Percentiles rank a stretch among this genome's conserved stretches.
These are phyloP conservation scores for Allygus modestus DNA, from an alignment of 2,888 invertebrate genomes.

Conservation along the genomic window DNA sequence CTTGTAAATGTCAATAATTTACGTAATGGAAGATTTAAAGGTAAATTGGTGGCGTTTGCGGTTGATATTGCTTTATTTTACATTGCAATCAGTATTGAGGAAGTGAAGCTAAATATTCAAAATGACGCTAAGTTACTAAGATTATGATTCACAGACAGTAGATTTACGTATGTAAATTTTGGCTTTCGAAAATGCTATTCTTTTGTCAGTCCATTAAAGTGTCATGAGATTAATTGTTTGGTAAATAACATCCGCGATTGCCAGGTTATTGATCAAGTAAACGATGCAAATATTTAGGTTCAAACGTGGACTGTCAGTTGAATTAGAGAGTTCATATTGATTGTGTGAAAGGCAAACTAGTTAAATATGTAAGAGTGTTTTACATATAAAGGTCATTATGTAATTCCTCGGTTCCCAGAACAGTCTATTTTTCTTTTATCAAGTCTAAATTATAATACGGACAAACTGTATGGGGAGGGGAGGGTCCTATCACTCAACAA, in stretches of 20 bases:
- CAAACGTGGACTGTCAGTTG: background rate
- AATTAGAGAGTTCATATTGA: conserved; percentile 46
- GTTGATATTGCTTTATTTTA: conserved; percentile 41
- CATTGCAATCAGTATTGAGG: background rate
- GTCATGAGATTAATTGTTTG: background rate
- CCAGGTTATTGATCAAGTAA: conserved; percentile 13
- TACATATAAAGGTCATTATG: background rate
- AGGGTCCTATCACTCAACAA: background rate
- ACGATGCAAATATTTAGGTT: conserved; percentile 28
- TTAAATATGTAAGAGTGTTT: background rate
- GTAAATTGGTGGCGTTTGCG: conserved; percentile 22
- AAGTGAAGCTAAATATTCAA: conserved; percentile 11
- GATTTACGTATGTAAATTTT: conserved; percentile 43
- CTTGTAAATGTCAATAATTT: conserved; percentile 29
- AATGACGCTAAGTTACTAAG: conserved; percentile 22
- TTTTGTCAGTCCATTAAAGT: background rate
- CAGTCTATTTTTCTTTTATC: background rate
- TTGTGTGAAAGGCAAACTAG: background rate
- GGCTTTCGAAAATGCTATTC: background rate
- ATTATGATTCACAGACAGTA: conserved; percentile 24
- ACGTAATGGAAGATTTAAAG: conserved; percentile 31
- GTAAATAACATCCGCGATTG: background rate
- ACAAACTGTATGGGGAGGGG: background rate
- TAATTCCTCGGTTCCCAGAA: background rate
- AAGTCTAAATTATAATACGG: background rate